phyloP scores from a whole-genome alignment of 35 echinoderm and acorn worm species.

The Holothuria glaberrima region DNA sequence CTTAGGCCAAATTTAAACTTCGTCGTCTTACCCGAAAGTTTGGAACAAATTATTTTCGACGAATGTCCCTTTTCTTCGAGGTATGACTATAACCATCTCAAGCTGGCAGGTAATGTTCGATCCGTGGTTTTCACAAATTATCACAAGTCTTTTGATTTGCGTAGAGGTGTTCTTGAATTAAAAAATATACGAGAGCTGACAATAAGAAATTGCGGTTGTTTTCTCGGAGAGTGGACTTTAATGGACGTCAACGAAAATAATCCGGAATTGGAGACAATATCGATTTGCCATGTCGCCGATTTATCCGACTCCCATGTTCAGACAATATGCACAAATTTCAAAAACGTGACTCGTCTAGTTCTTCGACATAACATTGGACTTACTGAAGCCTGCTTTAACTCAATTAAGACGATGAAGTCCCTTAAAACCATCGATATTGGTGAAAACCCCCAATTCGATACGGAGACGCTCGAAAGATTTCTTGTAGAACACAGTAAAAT shows the following conservation, averaged over 20 bases:
- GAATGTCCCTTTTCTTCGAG: neutral
- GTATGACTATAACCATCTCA: no score
- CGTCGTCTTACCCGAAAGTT: neutral
- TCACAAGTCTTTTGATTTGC: neutral
- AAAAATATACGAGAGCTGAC: neutral
- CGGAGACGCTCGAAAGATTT: neutral
- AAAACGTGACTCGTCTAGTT: neutral
- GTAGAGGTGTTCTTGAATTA: neutral
- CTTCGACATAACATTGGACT: neutral
- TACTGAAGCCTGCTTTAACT: slow-evolving; percentile 5
- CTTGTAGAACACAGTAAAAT: slow-evolving; percentile 28
- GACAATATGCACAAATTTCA: neutral
- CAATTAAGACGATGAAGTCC: slow-evolving; percentile 22
- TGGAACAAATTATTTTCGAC: neutral
- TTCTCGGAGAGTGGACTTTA: neutral
- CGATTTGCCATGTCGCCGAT: neutral
- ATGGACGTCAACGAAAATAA: neutral
- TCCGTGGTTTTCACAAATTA: neutral
- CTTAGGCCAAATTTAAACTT: neutral
- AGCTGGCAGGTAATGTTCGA: no score
- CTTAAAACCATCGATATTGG: slow-evolving; percentile 1
- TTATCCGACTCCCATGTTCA: neutral
- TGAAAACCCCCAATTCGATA: slow-evolving; percentile 21
- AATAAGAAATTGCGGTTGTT: neutral
- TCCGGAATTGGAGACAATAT: neutral